phyloP scores from a whole-genome alignment of 2,888 invertebrate genomes.

The Darwinula stevensoni region DNA sequence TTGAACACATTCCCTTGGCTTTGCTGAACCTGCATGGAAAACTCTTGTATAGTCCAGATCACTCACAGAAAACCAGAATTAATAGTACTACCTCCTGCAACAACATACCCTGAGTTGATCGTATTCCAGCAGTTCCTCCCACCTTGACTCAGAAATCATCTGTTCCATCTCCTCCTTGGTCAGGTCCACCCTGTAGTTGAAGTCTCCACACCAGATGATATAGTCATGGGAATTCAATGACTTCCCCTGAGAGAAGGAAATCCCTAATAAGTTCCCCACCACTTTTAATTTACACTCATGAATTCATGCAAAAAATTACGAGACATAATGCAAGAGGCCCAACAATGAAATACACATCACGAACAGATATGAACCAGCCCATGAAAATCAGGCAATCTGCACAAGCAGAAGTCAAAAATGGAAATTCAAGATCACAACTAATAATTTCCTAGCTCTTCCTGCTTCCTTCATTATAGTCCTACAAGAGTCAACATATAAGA shows the following conservation, averaged over 20 bases:
- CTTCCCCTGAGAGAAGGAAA: conserved; percentile 26
- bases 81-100: conserved; percentile 11
- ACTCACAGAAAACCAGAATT: not conserved
- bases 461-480: no score
- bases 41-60: no score
- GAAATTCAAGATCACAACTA: no score
- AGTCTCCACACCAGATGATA: conserved; percentile 98
- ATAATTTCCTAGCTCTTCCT: no score
- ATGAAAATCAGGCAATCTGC: no score
- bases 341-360: not conserved
- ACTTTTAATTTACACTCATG: not conserved
- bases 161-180: conserved; percentile 76
- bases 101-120: conserved; percentile 46
- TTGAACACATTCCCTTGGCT: conserved; percentile 56
- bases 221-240: conserved; percentile 85
- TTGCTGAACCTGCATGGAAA: conserved; percentile 32
- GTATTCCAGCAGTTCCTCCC: conserved; percentile 38
- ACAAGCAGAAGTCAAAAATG: no score
- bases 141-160: conserved; percentile 39
- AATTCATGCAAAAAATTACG: not conserved
- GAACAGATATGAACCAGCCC: not conserved
- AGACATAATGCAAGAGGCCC: not conserved
- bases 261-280: conserved; percentile 1
- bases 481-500: no score
- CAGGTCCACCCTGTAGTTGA: conserved; percentile 90